Conservation (phyloP, 2,797 vertebrate species). For the Macropodus opercularis region DNA sequence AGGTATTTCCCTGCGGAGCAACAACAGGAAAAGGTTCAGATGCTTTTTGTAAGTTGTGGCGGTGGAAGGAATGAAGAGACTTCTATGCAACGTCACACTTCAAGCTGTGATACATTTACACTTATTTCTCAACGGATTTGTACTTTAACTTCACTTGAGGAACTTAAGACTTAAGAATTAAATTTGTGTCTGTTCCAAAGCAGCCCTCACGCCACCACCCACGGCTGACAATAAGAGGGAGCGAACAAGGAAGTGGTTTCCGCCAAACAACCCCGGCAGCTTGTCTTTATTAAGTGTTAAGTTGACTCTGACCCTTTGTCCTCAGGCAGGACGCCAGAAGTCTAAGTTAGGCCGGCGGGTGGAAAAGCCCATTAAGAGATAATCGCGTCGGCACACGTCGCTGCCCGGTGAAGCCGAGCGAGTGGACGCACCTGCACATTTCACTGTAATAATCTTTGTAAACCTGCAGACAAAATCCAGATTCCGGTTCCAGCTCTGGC, state of each 20-base stretch:
- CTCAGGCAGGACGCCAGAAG: neutral
- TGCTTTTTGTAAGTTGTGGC: neutral
- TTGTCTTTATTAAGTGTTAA: conserved; percentile 5
- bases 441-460: neutral
- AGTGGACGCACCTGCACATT: neutral
- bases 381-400: neutral
- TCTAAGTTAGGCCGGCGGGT: neutral
- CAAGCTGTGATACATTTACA: too few relatives aligned
- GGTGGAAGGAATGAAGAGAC: too few relatives aligned
- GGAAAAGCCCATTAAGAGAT: conserved; percentile 56
- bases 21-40: conserved; percentile 1
- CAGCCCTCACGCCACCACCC: neutral
- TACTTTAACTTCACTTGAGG: neutral
- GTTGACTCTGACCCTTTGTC: conserved; percentile 7
- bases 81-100: too few relatives aligned
- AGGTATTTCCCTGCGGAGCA: conserved; percentile 89
- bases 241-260: neutral
- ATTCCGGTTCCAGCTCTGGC: neutral
- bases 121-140: neutral
- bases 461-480: neutral
- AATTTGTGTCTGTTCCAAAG: neutral
- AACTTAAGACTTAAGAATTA: too few relatives aligned
- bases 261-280: conserved; percentile 13
- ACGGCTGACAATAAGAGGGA: neutral
- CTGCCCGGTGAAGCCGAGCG: neutral